Conservation (phyloP, 30 jellyfish, hydroid and myxozoan species). For the Sanderia malayensis region DNA sequence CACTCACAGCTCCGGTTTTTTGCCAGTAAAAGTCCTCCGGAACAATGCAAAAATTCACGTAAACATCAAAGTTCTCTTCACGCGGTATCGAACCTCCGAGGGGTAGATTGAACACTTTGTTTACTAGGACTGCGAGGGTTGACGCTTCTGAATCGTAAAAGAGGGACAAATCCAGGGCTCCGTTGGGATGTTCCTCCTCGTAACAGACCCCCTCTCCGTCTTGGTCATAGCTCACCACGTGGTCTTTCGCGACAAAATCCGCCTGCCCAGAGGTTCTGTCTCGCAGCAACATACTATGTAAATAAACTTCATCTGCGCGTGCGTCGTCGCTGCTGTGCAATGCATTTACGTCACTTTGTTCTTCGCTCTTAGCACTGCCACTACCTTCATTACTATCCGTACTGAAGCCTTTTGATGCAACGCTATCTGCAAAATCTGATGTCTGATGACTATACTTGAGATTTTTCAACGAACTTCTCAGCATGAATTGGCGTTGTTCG, state of each 20-base stretch:
- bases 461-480: conserved; percentile 23
- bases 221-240: conserved; percentile 79
- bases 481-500: conserved; percentile 54
- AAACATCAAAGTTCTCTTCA: conserved; percentile 56
- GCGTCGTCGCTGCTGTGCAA: conserved; percentile 34
- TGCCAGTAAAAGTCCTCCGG: conserved; percentile 97
- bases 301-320: conserved; percentile 37
- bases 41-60: conserved; percentile 82
- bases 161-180: conserved; percentile 55
- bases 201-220: conserved; percentile 45
- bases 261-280: conserved; percentile 11
- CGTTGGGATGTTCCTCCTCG: conserved; percentile 35
- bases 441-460: conserved; percentile 29
- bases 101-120: conserved; percentile 64
- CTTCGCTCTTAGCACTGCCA: conserved; percentile 58
- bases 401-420: conserved; percentile 34
- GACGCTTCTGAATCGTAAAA: conserved; percentile 62
- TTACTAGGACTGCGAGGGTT: conserved; percentile 57
- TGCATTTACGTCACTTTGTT: no score
- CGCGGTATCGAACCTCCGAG: conserved; percentile 17
- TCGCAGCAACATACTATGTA: conserved; percentile 48
- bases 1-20: conserved; percentile 54
- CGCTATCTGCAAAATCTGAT: background rate
- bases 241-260: conserved; percentile 42
- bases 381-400: conserved; percentile 70